Conservation (phyloP, 2,113 vertebrate genomes). For the Cryptomyrus ogoouensis region DNA sequence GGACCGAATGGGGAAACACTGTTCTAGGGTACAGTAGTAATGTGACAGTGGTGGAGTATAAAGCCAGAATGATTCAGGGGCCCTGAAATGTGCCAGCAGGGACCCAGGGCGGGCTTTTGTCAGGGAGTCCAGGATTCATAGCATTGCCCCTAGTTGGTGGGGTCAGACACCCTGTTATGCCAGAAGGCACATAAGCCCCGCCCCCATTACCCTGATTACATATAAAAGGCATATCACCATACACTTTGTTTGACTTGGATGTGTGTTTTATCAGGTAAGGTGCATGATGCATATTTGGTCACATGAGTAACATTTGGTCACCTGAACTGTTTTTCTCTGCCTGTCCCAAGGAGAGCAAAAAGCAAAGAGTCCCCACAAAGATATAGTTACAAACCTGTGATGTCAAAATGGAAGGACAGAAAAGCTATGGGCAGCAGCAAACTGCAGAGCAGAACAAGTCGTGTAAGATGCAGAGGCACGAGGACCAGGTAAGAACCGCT, state of each 20-base stretch:
- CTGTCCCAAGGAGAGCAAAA: neutral
- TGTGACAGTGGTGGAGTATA: neutral
- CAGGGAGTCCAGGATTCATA: neutral
- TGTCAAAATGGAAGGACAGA: conserved; percentile 78
- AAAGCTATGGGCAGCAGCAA: conserved; percentile 61
- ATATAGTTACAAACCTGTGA: conserved; percentile 48
- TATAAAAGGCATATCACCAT: neutral
- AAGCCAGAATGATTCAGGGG: neutral
- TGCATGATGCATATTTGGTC: neutral
- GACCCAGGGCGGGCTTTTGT: neutral
- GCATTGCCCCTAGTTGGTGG: neutral
- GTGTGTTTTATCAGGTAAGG: neutral
- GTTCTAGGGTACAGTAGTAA: neutral
- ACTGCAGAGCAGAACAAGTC: conserved; percentile 70
- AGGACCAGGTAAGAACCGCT: conserved; percentile 49
- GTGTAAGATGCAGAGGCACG: conserved; percentile 61
- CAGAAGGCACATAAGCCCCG: neutral
- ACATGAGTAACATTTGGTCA: neutral
- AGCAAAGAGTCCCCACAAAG: neutral
- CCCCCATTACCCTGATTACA: neutral
- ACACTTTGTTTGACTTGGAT: neutral
- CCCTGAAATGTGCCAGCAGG: neutral
- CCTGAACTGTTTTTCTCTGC: neutral
- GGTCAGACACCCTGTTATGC: neutral
- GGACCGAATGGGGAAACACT: neutral